phyloP scores from a whole-genome alignment of 2,797 vertebrate genomes.

The Ctenopoma multispine region DNA sequence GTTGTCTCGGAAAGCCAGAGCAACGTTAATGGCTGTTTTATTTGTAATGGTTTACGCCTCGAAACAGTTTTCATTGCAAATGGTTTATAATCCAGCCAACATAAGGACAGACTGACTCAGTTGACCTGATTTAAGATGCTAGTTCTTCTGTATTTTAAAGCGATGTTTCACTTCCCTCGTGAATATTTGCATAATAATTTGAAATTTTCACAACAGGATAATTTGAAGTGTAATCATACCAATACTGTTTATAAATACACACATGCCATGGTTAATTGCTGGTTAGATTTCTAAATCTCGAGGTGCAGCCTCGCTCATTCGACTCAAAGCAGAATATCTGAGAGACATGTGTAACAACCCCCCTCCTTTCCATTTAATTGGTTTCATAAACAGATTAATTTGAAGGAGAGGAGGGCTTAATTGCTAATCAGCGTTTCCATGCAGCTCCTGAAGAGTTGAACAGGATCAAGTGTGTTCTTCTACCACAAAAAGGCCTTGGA shows the following conservation, averaged over 20 bases:
- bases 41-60: slow-evolving; percentile 51
- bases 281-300: slow-evolving; percentile 82
- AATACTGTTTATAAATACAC: slow-evolving; percentile 75
- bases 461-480: slow-evolving; percentile 84
- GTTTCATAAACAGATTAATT: slow-evolving; percentile 90
- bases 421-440: slow-evolving; percentile 84
- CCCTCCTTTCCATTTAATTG: slow-evolving; percentile 82
- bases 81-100: slow-evolving; percentile 64
- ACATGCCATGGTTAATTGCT: slow-evolving; percentile 77
- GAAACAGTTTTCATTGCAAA: slow-evolving; percentile 61
- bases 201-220: slow-evolving; percentile 71
- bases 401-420: slow-evolving; percentile 84
- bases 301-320: slow-evolving; percentile 79
- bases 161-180: slow-evolving; percentile 44
- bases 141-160: slow-evolving; percentile 48
- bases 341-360: slow-evolving; percentile 78
- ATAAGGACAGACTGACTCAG: slow-evolving; percentile 42
- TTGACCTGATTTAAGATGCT: slow-evolving; percentile 73
- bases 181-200: slow-evolving; percentile 78
- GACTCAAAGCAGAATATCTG: slow-evolving; percentile 81
- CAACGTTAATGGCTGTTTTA: slow-evolving; percentile 56
- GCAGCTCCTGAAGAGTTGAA: slow-evolving; percentile 84
- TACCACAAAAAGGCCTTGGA: slow-evolving; percentile 74
- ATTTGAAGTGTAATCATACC: slow-evolving; percentile 78
- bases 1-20: slow-evolving; percentile 57